These are phyloP conservation scores for Leucophenga varia DNA, from an alignment of 1,140 invertebrate genomes.

Conservation along the genomic window DNA sequence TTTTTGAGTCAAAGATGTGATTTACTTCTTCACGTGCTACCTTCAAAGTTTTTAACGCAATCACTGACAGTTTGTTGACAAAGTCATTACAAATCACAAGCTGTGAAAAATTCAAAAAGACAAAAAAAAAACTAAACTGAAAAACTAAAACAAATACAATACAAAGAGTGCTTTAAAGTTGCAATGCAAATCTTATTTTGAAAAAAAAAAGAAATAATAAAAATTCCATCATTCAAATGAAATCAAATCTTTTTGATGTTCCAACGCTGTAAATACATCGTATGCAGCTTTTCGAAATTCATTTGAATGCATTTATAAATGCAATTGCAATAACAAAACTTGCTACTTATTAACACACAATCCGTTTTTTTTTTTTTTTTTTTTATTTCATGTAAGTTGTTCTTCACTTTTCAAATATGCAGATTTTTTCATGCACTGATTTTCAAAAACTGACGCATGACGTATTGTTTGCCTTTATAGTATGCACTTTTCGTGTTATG, in stretches of 20 bases:
- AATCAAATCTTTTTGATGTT: slow-evolving; percentile 29
- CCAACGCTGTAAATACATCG: slow-evolving; percentile 19
- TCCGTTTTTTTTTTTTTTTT: slow-evolving; percentile 18
- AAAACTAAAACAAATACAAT: slow-evolving; percentile 12
- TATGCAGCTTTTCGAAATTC: too few species aligned
- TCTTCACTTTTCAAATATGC: neutral
- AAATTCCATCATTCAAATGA: too few species aligned
- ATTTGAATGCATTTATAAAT: slow-evolving; percentile 19
- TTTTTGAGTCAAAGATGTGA: too few species aligned
- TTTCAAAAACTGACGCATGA: slow-evolving; percentile 14
- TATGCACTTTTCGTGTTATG: too few species aligned
- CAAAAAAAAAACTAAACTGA: slow-evolving; percentile 19
- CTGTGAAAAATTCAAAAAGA: slow-evolving; percentile 4
- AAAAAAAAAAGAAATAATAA: too few species aligned
- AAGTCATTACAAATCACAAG: too few species aligned
- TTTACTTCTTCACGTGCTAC: too few species aligned
- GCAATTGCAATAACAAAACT: slow-evolving; percentile 5
- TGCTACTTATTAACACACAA: slow-evolving; percentile 45
- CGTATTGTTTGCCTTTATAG: slow-evolving; percentile 10
- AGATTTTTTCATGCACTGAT: neutral
- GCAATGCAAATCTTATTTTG: slow-evolving; percentile 5
- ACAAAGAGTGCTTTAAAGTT: slow-evolving; percentile 2
- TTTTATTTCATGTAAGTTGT: slow-evolving; percentile 21
- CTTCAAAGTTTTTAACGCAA: neutral
- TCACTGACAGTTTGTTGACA: neutral